These are phyloP conservation scores for Gastrophryne carolinensis DNA, from an alignment of 2,797 vertebrate species.

Conservation along the genomic window DNA sequence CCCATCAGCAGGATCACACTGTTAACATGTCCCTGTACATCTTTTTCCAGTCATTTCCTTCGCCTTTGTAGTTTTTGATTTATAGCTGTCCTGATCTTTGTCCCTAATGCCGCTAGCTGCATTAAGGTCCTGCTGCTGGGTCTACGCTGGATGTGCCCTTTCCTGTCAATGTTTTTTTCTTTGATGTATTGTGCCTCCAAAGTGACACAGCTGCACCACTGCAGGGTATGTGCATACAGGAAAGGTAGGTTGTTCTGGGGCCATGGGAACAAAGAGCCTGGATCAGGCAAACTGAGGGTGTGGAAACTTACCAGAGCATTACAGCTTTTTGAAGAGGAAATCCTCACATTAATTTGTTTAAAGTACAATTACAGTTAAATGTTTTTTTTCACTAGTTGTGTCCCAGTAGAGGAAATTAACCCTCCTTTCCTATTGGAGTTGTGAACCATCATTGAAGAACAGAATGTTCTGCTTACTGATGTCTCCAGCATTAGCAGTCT, in stretches of 20 bases:
- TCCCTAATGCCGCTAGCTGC: conserved; percentile 8
- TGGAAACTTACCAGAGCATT: too few relatives aligned
- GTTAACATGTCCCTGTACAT: conserved; percentile 34
- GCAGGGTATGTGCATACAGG: conserved; percentile 33
- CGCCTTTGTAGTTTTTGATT: background rate
- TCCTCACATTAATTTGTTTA: too few relatives aligned
- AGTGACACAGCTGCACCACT: conserved; percentile 29
- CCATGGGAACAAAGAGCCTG: conserved; percentile 42
- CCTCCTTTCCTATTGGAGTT: too few relatives aligned
- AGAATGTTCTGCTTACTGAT: too few relatives aligned
- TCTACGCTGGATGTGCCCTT: background rate
- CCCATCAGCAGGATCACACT: background rate
- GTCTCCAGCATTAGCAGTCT: too few relatives aligned
- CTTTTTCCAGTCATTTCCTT: conserved; percentile 12
- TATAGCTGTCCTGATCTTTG: conserved; percentile 17
- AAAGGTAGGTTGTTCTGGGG: conserved; percentile 37
- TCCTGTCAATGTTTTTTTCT: conserved; percentile 23
- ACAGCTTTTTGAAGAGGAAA: too few relatives aligned
- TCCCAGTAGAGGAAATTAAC: too few relatives aligned
- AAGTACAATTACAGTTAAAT: too few relatives aligned
- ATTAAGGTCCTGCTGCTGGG: conserved; percentile 5
- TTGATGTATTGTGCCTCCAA: background rate
- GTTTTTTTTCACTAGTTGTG: too few relatives aligned
- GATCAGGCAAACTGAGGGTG: too few relatives aligned
- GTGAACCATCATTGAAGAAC: too few relatives aligned